phyloP scores from a whole-genome alignment of 2,888 invertebrate species.

The Drepana falcataria region DNA sequence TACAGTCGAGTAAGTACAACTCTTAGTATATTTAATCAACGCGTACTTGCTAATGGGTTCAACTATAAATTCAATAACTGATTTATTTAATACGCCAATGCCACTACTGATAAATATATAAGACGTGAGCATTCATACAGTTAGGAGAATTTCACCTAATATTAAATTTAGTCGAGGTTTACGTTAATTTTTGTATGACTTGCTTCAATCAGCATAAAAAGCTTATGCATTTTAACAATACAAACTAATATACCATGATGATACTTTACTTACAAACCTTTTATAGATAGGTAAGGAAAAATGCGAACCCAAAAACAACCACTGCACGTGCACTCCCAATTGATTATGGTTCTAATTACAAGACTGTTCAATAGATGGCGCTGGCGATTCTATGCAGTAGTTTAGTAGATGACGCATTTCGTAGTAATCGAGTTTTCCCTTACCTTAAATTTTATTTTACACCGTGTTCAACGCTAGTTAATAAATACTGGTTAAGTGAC shows the following conservation, averaged over 20 bases:
- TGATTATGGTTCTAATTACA: no score
- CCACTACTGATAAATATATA: conserved; percentile 67
- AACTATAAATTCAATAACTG: conserved; percentile 75
- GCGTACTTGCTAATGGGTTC: conserved; percentile 48
- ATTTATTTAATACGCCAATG: conserved; percentile 37
- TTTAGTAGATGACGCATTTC: no score
- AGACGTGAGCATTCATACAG: conserved; percentile 75
- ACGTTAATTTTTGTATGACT: background rate
- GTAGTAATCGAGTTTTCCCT: no score
- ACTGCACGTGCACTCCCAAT: no score
- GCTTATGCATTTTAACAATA: conserved; percentile 11
- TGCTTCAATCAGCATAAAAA: no score
- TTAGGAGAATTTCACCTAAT: conserved; percentile 55
- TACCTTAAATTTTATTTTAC: no score
- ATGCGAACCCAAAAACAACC: no score
- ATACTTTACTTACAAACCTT: conserved; percentile 15
- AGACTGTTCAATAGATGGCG: no score
- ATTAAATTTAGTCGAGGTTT: conserved; percentile 11
- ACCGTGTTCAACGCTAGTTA: no score
- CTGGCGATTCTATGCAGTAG: no score
- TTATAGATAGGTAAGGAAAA: no score
- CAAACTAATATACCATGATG: conserved; percentile 18
- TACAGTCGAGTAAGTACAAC: conserved; percentile 47
- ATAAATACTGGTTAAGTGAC: no score
- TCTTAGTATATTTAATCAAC: conserved; percentile 33